Base-by-base conservation (phyloP, 2,888 invertebrate species). In the Leptinotarsa tumamoca region DNA sequence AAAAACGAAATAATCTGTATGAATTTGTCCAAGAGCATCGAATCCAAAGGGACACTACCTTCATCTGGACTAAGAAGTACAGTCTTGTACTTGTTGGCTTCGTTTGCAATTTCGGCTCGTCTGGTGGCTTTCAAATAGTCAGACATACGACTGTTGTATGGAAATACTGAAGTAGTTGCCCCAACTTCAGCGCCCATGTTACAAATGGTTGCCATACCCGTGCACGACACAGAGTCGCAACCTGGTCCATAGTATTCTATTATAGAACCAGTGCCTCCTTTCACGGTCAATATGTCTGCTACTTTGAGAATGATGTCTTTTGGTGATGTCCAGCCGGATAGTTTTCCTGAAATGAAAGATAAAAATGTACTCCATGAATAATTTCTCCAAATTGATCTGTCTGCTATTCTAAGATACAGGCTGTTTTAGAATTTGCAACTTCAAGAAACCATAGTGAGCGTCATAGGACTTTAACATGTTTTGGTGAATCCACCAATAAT, bases 121-220 rank as follows among this genome's bases (percentile, higher is more conserved):
- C 91, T 92, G 0, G 99, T 99, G 0, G 98, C 94, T 84, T 93
- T 92, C 72, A 99, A 91, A 88, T 99, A 99, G 82, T 95, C 95
- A 79, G 92, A 93, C 99, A 99, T 99, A 78, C 98, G 93, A 69
- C 91, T 90, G 89, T 99, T 99, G 92, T 94, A 99, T 0, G 99
- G 99, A 91, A 99, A 99, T 70, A 99, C 89, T 0, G 97, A 97
- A 17, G 99, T 99, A 33, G 99, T 99, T 27, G 99, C 99, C 80
- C 99, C 99, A 85, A 99, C 99, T 90, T 99, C 99, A 81, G 99
- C 99, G 77, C 99, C 99, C 99, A 99, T 99, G 90, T 99, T 99
- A 89, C 99, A 99, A 87, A 99, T 99, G 67, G 99, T 99, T 5
- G 97, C 99, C 98, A 99, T 99, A 73, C 98, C 98, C 50, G 99